phyloP scores from a whole-genome alignment of 2,797 vertebrate species.

The Sebastes taczanowskii region DNA sequence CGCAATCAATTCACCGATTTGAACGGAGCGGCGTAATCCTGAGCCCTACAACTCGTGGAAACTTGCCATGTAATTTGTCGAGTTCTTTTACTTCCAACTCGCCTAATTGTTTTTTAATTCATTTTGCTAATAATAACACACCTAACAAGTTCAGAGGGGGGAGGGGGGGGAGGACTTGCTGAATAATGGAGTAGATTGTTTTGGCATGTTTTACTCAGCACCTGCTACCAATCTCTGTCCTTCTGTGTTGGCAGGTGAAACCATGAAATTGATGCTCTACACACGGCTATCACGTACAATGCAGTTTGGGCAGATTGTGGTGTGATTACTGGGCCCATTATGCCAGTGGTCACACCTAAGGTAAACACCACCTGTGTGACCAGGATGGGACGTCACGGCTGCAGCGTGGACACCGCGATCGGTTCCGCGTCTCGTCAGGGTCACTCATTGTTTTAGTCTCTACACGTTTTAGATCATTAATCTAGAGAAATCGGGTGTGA shows the following conservation, averaged over 20 bases:
- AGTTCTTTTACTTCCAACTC: slow-evolving; percentile 44
- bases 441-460: not conserved
- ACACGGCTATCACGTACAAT: slow-evolving; percentile 54
- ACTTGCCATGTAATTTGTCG: slow-evolving; percentile 37
- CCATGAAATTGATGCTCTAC: slow-evolving; percentile 66
- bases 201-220: slow-evolving; percentile 64
- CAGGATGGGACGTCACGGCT: slow-evolving; percentile 21
- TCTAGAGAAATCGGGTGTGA: not conserved
- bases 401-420: not conserved
- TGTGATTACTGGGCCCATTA: slow-evolving; percentile 60
- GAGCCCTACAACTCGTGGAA: slow-evolving; percentile 25
- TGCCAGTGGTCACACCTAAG: slow-evolving; percentile 60
- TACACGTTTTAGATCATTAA: not conserved
- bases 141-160: slow-evolving; percentile 44
- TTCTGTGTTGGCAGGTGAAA: slow-evolving; percentile 66
- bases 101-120: slow-evolving; percentile 69
- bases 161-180: not conserved
- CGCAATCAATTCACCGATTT: slow-evolving; percentile 58
- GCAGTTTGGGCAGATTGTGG: slow-evolving; percentile 44
- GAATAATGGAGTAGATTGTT: slow-evolving; percentile 63
- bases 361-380: slow-evolving; percentile 70
- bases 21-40: slow-evolving; percentile 21
- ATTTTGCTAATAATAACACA: slow-evolving; percentile 66
- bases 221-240: slow-evolving; percentile 64
- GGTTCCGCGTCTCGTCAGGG: not conserved